A percentile compares a stretch with the other conserved stretches of the same genome.
phyloP scores from a whole-genome alignment of 2,888 invertebrate species.

The Drosophila demipolita region DNA sequence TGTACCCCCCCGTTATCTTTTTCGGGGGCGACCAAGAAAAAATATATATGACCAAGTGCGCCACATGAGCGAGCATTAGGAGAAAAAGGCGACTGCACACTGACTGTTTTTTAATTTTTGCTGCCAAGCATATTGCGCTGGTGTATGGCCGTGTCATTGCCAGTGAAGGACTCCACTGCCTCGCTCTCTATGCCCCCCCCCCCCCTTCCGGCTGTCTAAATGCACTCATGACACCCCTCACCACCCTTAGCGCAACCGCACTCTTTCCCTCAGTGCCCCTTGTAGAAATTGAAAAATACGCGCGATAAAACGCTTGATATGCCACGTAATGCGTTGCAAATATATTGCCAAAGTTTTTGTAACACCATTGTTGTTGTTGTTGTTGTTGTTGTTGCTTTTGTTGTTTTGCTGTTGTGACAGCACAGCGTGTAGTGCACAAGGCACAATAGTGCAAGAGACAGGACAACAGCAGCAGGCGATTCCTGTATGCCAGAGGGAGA shows the following conservation, averaged over 20 bases:
- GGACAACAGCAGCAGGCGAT: constrained; percentile 16
- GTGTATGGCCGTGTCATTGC: constrained; percentile 50
- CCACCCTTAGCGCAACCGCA: background rate
- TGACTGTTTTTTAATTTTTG: constrained; percentile 58
- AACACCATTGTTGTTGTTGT: constrained; percentile 21
- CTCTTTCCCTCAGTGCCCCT: constrained; percentile 15
- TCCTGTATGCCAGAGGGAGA: constrained; percentile 11
- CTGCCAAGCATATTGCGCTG: constrained; percentile 58
- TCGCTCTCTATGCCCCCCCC: background rate
- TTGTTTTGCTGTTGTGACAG: constrained; percentile 65
- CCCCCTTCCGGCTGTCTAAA: background rate
- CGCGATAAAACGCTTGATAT: constrained; percentile 81
- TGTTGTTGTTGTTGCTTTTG: constrained; percentile 27
- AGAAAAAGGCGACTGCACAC: constrained; percentile 47
- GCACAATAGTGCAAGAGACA: constrained; percentile 30
- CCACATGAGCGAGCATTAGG: constrained; percentile 68
- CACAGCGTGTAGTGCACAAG: constrained; percentile 58
- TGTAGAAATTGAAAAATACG: constrained; percentile 78
- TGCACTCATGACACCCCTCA: constrained; percentile 24
- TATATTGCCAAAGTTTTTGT: constrained; percentile 78
- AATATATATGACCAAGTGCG: constrained; percentile 70
- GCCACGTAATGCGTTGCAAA: constrained; percentile 81
- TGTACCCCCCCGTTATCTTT: constrained; percentile 64
- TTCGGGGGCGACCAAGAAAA: constrained; percentile 72
- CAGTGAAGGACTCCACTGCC: constrained; percentile 6